Evolutionary conservation across 2,888 invertebrate species (phyloP).

Genomic region (Lithophane socia): DNA sequence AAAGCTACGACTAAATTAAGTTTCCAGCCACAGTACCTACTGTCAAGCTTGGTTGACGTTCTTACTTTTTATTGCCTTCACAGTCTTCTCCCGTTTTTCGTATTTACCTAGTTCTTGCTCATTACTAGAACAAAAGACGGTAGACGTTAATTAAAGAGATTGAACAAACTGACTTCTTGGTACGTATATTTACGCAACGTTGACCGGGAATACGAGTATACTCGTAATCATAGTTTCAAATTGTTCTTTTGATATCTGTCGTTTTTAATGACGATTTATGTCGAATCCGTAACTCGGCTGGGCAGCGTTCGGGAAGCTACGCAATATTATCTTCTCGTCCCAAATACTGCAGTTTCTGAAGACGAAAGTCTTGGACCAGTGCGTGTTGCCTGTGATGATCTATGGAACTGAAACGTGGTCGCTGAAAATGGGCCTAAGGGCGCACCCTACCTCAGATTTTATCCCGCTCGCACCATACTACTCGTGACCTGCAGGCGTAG

Average conservation of each 20-base stretch:
- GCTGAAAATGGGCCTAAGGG: too few species aligned
- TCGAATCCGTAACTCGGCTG: not conserved
- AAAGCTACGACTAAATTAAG: conserved; percentile 30
- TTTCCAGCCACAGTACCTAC: conserved; percentile 12
- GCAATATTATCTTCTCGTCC: too few species aligned
- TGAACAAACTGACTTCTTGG: conserved; percentile 12
- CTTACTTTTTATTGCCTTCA: conserved; percentile 44
- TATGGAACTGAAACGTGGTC: too few species aligned
- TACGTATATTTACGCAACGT: conserved; percentile 9
- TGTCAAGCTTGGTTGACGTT: conserved; percentile 20
- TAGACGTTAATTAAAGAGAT: conserved; percentile 45
- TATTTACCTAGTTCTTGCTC: conserved; percentile 54
- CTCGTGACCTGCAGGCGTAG: too few species aligned
- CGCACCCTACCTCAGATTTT: too few species aligned
- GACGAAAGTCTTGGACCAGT: too few species aligned
- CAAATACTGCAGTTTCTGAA: too few species aligned
- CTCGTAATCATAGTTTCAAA: not conserved
- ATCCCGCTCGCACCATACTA: too few species aligned
- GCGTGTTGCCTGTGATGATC: too few species aligned
- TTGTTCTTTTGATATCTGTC: not conserved
- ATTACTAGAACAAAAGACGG: conserved; percentile 54
- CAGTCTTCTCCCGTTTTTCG: conserved; percentile 21
- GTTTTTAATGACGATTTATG: not conserved
- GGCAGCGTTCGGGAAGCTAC: too few species aligned
- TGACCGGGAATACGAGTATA: not conserved